Evolutionary conservation across 2,113 vertebrate species (phyloP).

Genomic region (Regulus satrapa): DNA sequence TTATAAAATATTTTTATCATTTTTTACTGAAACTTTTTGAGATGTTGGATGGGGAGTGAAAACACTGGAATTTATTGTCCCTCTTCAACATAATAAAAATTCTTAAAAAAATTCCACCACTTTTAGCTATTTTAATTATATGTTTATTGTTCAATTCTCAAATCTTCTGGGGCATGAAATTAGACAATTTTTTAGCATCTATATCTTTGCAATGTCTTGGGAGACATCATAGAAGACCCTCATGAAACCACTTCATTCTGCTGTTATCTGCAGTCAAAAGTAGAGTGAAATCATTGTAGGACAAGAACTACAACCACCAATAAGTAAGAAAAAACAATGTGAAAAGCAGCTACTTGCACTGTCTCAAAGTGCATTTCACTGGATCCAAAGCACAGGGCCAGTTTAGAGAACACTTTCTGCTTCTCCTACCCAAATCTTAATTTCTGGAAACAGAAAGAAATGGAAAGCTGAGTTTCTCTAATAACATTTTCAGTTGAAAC

Average conservation of each 20-base stretch:
- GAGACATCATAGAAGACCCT: not conserved
- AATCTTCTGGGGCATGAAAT: conserved; percentile 31
- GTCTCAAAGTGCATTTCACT: not conserved
- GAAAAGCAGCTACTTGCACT: not conserved
- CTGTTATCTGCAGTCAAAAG: not conserved
- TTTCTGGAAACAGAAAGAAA: not conserved
- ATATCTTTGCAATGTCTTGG: not conserved
- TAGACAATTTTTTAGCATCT: not conserved
- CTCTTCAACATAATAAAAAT: not conserved
- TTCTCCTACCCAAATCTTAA: not conserved
- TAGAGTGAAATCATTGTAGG: not conserved
- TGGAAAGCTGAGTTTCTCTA: not conserved
- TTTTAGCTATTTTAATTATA: conserved; percentile 3
- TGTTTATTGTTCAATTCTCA: conserved; percentile 2
- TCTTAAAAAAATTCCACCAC: not conserved
- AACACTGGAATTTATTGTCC: not conserved
- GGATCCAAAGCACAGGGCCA: not conserved
- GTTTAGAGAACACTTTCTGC: not conserved
- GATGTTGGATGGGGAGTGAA: not conserved
- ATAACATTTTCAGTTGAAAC: not conserved
- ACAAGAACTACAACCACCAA: not conserved
- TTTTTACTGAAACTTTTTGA: not conserved
- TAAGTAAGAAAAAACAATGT: not conserved
- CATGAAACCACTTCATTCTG: not conserved
- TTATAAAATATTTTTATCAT: not conserved